These are phyloP conservation scores for Cephus runcator DNA, from an alignment of 2,888 invertebrate species.

Conservation along the genomic window DNA sequence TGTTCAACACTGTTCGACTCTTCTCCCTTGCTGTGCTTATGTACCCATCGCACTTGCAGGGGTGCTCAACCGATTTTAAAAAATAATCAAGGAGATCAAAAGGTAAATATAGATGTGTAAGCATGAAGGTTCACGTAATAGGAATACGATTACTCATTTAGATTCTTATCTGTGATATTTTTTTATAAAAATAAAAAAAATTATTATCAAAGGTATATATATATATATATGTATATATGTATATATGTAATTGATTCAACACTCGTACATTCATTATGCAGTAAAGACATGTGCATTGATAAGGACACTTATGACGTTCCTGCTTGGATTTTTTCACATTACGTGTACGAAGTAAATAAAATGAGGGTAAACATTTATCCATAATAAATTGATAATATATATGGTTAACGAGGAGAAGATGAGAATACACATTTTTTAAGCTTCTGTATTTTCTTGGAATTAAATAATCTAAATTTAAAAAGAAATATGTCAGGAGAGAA, in stretches of 20 bases:
- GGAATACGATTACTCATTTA: neutral
- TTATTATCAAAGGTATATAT: neutral
- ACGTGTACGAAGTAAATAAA: neutral
- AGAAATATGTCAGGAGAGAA: neutral
- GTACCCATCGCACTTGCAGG: neutral
- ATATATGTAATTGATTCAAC: neutral
- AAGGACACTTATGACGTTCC: neutral
- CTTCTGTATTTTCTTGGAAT: neutral
- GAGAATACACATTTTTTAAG: neutral
- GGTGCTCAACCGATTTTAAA: neutral
- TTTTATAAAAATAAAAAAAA: neutral
- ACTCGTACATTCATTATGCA: neutral
- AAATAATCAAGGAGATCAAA: neutral
- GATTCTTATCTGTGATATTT: neutral
- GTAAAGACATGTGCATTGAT: neutral
- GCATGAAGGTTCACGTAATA: neutral
- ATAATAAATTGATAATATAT: neutral
- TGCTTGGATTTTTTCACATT: neutral
- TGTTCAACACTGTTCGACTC: neutral
- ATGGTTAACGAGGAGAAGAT: neutral
- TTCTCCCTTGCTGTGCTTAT: slow-evolving; percentile 1
- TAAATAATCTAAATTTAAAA: neutral
- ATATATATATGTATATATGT: neutral
- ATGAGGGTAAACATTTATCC: neutral
- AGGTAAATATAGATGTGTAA: neutral